Evolutionary conservation across 2,113 vertebrate genomes (phyloP).

Genomic region (Pseudorasbora parva): DNA sequence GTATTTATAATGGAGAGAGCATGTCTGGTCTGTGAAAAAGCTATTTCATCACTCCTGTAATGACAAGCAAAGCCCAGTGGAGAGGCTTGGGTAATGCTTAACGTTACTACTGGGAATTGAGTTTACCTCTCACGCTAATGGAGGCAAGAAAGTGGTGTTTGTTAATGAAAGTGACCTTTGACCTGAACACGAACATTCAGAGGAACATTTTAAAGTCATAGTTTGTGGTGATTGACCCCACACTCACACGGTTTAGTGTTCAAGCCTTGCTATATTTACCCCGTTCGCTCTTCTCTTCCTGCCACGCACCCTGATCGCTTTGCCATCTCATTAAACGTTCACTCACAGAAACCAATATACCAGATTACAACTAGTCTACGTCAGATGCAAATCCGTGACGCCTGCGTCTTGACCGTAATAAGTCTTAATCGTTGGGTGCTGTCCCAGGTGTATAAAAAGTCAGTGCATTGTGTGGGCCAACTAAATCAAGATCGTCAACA

Average conservation of each 20-base stretch:
- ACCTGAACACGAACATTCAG: constrained; percentile 11
- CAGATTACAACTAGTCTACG: constrained; percentile 48
- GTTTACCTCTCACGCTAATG: background rate
- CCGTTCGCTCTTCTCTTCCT: background rate
- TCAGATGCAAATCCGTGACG: constrained; percentile 44
- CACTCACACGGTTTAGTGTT: too few relatives aligned
- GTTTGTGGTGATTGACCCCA: background rate
- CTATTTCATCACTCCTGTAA: background rate
- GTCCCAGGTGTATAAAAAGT: background rate
- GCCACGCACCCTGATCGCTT: background rate
- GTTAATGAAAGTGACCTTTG: background rate
- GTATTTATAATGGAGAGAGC: constrained; percentile 1
- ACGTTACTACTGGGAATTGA: background rate
- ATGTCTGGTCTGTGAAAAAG: constrained; percentile 11
- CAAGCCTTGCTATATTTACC: background rate
- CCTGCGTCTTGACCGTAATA: constrained; percentile 25
- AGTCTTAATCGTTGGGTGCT: constrained; percentile 18
- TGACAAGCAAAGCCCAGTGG: background rate
- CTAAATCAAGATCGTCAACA: background rate
- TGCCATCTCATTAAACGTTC: constrained; percentile 43
- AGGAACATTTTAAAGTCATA: background rate
- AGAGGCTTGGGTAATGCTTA: background rate
- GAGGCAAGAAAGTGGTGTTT: background rate
- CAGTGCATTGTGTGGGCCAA: background rate
- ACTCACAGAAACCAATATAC: background rate